A percentile compares a stretch with the other conserved stretches of the same genome.
phyloP scores from a whole-genome alignment of 2,797 vertebrate genomes.

The Meda fulgida region DNA sequence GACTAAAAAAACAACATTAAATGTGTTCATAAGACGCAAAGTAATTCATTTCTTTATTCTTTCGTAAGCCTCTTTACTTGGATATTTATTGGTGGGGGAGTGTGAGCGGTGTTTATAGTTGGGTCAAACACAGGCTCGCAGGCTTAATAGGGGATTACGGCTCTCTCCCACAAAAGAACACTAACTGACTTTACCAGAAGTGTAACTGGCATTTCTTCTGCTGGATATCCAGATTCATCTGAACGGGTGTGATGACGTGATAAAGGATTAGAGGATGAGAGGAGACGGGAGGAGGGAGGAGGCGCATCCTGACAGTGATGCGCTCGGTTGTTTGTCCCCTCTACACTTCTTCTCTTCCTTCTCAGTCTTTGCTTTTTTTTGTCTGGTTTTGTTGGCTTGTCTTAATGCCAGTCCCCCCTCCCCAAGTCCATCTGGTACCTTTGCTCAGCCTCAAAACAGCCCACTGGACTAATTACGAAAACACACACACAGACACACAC shows the following conservation, averaged over 20 bases:
- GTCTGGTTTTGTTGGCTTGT: conserved; percentile 67
- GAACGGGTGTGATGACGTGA: conserved; percentile 61
- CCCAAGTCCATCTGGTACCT: conserved; percentile 85
- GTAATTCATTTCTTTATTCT: conserved; percentile 74
- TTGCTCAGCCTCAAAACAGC: conserved; percentile 77
- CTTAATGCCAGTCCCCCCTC: conserved; percentile 71
- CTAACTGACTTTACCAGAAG: conserved; percentile 71
- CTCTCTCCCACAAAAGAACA: conserved; percentile 66
- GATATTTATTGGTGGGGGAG: conserved; percentile 70
- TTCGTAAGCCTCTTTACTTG: conserved; percentile 80
- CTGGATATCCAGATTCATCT: conserved; percentile 67
- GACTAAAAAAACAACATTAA: conserved; percentile 79
- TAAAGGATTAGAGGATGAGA: conserved; percentile 52
- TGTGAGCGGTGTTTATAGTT: conserved; percentile 77
- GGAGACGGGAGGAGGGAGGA: conserved; percentile 25
- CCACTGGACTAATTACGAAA: conserved; percentile 84
- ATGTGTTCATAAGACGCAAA: conserved; percentile 74
- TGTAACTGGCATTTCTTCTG: conserved; percentile 62
- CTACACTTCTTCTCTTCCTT: conserved; percentile 54
- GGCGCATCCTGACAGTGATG: conserved; percentile 66
- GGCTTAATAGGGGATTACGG: conserved; percentile 79
- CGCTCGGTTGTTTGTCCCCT: conserved; percentile 57
- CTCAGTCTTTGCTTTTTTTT: conserved; percentile 56
- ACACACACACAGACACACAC: conserved; percentile 58
- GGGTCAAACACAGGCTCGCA: conserved; percentile 78